Evolutionary conservation across 2,797 vertebrate species (phyloP).

Genomic region (Takifugu rubripes): DNA sequence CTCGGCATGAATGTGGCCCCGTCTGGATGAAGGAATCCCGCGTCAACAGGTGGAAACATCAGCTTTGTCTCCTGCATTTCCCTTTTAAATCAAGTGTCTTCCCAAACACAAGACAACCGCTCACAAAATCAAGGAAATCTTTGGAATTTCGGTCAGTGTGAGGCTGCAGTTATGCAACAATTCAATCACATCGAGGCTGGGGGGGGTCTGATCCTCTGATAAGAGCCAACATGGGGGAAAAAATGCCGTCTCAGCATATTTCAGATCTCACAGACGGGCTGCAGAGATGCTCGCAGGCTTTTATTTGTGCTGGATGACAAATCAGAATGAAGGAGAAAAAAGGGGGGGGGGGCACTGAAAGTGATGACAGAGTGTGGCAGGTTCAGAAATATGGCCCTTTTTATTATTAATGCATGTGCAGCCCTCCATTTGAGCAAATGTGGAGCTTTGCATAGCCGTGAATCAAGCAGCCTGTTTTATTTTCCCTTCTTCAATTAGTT

Average conservation of each 20-base stretch:
- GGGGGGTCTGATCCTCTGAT: constrained; percentile 16
- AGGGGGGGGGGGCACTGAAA: constrained; percentile 3
- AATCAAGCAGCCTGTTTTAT: too few species aligned
- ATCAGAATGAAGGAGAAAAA: constrained; percentile 22
- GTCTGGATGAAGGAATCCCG: constrained; percentile 7
- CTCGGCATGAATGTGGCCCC: constrained; percentile 37
- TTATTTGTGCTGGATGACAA: constrained; percentile 41
- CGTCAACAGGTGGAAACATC: neutral
- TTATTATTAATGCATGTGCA: constrained; percentile 5
- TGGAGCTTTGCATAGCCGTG: too few species aligned
- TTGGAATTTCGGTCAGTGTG: constrained; percentile 26
- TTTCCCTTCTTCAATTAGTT: too few species aligned
- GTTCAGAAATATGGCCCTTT: constrained; percentile 25
- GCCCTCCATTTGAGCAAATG: too few species aligned
- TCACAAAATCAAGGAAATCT: constrained; percentile 23
- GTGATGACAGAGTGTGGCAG: constrained; percentile 13
- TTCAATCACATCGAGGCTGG: constrained; percentile 14
- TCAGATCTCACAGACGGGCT: constrained; percentile 33
- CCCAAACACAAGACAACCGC: constrained; percentile 10
- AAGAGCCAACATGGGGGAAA: constrained; percentile 23
- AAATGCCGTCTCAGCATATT: constrained; percentile 48
- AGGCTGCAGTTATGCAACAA: constrained; percentile 44
- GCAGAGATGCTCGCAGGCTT: constrained; percentile 7
- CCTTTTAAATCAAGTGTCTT: neutral
- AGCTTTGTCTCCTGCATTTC: constrained; percentile 1